Evolutionary conservation across 2,797 vertebrate genomes (phyloP).

Genomic region (Dipus sagitta): DNA sequence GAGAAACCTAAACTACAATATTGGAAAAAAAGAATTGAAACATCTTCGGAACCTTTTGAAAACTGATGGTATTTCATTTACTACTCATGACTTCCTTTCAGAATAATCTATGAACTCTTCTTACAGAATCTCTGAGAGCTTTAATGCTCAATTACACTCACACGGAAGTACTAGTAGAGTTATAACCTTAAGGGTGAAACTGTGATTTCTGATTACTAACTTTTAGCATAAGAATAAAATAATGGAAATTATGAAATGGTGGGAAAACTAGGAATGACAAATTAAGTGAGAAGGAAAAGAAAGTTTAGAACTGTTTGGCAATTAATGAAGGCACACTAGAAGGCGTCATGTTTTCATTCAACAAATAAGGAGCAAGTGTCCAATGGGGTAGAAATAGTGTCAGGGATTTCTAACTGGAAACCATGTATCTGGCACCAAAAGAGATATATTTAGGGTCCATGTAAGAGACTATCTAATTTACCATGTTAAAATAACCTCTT

Average conservation of each 20-base stretch:
- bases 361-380: background rate
- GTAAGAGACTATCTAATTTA: conserved; percentile 40
- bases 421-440: background rate
- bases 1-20: conserved; percentile 44
- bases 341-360: background rate
- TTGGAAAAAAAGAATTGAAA: conserved; percentile 62
- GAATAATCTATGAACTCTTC: background rate
- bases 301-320: background rate
- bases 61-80: conserved; percentile 47
- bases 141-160: background rate
- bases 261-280: background rate
- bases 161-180: background rate
- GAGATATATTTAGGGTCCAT: background rate
- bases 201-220: conserved; percentile 3
- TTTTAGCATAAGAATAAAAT: conserved; percentile 24
- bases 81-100: conserved; percentile 4
- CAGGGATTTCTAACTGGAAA: conserved; percentile 28
- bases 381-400: conserved; percentile 5
- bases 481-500: background rate
- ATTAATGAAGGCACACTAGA: background rate
- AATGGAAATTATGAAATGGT: background rate
- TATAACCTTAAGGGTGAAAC: background rate
- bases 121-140: background rate
- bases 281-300: background rate
- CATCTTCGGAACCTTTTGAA: conserved; percentile 20